Conservation (phyloP, 2,797 vertebrate species). For the Anisognathus igniventris region DNA sequence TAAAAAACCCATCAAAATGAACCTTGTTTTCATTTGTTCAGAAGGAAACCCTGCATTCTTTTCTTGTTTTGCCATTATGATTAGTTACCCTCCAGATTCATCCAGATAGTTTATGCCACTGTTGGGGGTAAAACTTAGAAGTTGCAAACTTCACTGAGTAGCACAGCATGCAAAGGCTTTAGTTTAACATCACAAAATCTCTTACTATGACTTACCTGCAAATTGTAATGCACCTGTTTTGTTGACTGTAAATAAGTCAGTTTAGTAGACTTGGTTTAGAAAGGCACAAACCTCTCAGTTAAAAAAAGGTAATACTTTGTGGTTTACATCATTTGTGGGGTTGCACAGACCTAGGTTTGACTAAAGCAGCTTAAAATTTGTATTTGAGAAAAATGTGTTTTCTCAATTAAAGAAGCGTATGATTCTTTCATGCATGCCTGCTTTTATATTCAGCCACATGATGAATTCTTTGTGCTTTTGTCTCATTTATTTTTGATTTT, state of each 20-base stretch:
- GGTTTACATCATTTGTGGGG: background rate
- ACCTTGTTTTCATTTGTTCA: background rate
- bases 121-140: background rate
- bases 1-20: background rate
- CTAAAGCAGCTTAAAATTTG: background rate
- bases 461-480: background rate
- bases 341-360: background rate
- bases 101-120: background rate
- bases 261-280: background rate
- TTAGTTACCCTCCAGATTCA: background rate
- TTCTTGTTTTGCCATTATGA: background rate
- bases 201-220: background rate
- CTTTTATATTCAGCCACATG: background rate
- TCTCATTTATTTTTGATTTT: background rate
- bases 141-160: background rate
- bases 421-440: background rate
- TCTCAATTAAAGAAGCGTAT: background rate
- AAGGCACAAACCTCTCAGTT: background rate
- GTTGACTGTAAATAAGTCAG: background rate
- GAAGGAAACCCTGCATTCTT: background rate
- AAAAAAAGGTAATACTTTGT: background rate
- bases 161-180: background rate
- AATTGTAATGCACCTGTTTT: background rate
- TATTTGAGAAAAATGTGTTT: background rate
- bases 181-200: background rate